Conservation (phyloP, 1,140 invertebrate genomes). For the Trichomalopsis sarcophagae region DNA sequence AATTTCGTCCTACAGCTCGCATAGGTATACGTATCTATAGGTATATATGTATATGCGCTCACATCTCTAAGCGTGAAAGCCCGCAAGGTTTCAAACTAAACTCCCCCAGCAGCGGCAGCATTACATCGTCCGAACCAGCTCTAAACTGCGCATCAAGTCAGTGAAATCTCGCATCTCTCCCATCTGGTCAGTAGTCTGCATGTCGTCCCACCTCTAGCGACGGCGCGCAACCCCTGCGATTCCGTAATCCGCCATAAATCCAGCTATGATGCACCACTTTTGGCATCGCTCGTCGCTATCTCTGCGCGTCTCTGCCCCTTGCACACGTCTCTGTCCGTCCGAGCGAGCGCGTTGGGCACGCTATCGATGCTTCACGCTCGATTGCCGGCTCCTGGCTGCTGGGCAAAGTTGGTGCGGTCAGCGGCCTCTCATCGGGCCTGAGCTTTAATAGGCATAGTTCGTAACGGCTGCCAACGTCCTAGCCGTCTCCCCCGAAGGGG, state of each 20-base stretch:
- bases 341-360: background rate
- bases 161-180: background rate
- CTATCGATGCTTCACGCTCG: conserved; percentile 47
- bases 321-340: background rate
- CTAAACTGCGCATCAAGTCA: background rate
- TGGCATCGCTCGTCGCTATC: background rate
- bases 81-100: background rate
- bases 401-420: conserved; percentile 25
- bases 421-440: background rate
- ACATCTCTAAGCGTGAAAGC: background rate
- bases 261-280: conserved; percentile 1
- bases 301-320: background rate
- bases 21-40: background rate
- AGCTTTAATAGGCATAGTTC: conserved; percentile 44
- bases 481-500: background rate
- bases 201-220: background rate
- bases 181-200: background rate
- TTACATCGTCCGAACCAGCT: background rate
- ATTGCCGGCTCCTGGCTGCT: conserved; percentile 1
- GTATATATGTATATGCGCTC: background rate
- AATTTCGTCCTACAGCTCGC: background rate
- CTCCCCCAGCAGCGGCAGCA: background rate
- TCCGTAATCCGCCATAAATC: conserved; percentile 34
- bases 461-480: background rate
- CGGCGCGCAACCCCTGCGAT: background rate